Base-by-base conservation (phyloP, 2,797 vertebrate species). In the Petrocephalus schoutedeni region DNA sequence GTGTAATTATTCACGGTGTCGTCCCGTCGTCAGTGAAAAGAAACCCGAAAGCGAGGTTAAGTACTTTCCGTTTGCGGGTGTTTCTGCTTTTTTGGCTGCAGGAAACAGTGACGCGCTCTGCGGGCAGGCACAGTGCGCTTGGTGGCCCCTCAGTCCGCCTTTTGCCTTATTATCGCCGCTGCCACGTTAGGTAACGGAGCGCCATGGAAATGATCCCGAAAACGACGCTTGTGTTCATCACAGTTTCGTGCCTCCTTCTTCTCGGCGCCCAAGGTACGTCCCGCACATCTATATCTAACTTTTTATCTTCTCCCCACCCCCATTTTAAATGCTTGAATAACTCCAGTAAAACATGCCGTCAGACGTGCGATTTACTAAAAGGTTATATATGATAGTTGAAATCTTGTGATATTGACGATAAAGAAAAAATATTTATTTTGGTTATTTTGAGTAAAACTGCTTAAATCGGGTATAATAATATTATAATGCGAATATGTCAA, bases 91-190 rank as follows among this genome's bases (percentile, higher is more conserved):
- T 83, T 51, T 90, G 88, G 87, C 94, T 91, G 93, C 93, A 97
- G 97, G 97, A 98, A 98, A 94, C 87, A 28, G 89, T 98, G 97
- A 98, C 97, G 97, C 96, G 36, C 95, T 85, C 88, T 89, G 89
- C 94, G 94, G 97, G 97, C 96, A 93, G 95, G 97, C 96, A 45
- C 36, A 45, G 71, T 41, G 51, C 90, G 89, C 77, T 90, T 59
- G 71, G 86, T 64, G 61, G 64, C 28, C 12, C 54, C 6, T 51
- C 56, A 87, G 57, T 77, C 49, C 89, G 32, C 88, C 91, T 3
- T 80, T 19, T 28, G 57, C 28, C 8, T 36, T n/a, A 80, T 71
- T 21, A 28, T 64, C 32, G n/a, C 51, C 45, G 8, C 54, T 51
- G 45, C 9, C 8, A 36, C 45, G 41, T 84, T 85, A 51, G 51